Evolutionary conservation across 2,888 invertebrate species (phyloP).

Genomic region (Phortica magna): DNA sequence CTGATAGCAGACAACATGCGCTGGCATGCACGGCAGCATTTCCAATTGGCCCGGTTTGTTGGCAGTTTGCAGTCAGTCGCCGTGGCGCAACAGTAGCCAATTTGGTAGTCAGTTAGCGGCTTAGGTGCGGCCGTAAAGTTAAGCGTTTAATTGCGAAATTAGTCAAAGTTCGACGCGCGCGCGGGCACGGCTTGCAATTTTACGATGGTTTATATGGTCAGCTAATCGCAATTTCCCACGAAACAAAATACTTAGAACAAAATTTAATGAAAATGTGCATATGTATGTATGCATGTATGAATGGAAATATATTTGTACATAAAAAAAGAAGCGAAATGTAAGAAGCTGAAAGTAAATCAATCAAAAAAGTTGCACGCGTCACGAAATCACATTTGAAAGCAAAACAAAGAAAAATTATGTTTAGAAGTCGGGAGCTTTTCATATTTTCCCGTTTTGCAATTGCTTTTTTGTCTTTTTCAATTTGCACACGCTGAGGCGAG

Average conservation of each 20-base stretch:
- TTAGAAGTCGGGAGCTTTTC: neutral
- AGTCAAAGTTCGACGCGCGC: slow-evolving; percentile 25
- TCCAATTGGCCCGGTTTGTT: neutral
- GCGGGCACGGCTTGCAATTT: neutral
- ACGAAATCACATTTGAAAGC: too few relatives aligned
- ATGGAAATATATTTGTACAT: too few relatives aligned
- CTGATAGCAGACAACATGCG: neutral
- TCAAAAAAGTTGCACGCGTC: too few relatives aligned
- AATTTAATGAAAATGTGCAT: too few relatives aligned
- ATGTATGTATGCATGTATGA: neutral
- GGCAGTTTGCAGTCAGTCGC: neutral
- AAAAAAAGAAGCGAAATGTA: too few relatives aligned
- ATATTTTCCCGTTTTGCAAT: neutral
- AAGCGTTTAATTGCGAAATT: slow-evolving; percentile 71
- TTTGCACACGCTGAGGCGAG: neutral
- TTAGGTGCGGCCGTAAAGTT: slow-evolving; percentile 63
- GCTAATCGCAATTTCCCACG: slow-evolving; percentile 23
- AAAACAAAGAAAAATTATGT: neutral
- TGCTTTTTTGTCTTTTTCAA: neutral
- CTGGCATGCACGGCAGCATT: too few relatives aligned
- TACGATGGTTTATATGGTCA: neutral
- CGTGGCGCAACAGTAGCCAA: slow-evolving; percentile 60
- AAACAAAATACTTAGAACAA: neutral
- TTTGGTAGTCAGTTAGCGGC: slow-evolving; percentile 63
- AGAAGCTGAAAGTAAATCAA: too few relatives aligned